These are phyloP conservation scores for Cosmorhoe ocellata DNA, from an alignment of 2,888 invertebrate genomes.

Conservation along the genomic window DNA sequence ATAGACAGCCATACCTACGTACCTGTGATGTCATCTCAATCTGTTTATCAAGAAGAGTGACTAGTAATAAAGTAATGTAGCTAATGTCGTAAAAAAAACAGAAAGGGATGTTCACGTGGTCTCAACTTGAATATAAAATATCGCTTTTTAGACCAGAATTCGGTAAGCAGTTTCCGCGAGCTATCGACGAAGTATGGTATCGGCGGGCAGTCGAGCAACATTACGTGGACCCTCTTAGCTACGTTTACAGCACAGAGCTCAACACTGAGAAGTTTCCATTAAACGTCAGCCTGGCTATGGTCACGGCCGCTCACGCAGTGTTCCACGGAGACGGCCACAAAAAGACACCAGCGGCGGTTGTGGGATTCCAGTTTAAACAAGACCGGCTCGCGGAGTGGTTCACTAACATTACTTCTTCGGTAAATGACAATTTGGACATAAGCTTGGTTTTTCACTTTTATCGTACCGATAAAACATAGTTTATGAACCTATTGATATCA, in stretches of 20 bases:
- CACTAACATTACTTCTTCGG: constrained; percentile 89
- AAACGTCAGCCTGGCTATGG: constrained; percentile 85
- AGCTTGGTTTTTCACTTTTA: too few relatives aligned
- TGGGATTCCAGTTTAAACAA: constrained; percentile 92
- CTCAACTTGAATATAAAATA: too few relatives aligned
- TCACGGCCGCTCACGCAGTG: constrained; percentile 94
- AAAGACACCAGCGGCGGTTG: constrained; percentile 86
- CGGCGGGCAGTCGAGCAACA: constrained; percentile 93
- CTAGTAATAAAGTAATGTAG: too few relatives aligned
- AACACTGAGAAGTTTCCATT: constrained; percentile 69
- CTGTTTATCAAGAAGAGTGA: too few relatives aligned
- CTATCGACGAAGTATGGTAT: constrained; percentile 95
- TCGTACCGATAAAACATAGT: too few relatives aligned
- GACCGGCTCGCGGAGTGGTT: constrained; percentile 89
- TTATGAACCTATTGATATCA: too few relatives aligned
- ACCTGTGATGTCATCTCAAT: not conserved
- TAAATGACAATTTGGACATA: constrained; percentile 55
- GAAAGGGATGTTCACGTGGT: too few relatives aligned
- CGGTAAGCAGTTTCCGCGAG: constrained; percentile 87
- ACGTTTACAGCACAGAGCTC: constrained; percentile 85
- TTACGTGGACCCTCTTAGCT: constrained; percentile 88
- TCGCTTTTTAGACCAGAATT: constrained; percentile 83
- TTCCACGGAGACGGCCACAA: constrained; percentile 84
- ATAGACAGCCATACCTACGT: too few relatives aligned
- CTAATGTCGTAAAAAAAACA: too few relatives aligned